A percentile compares a stretch with the other conserved stretches of the same genome.
Conservation (phyloP, 2,888 invertebrate genomes). For the Eristalis pertinax region DNA sequence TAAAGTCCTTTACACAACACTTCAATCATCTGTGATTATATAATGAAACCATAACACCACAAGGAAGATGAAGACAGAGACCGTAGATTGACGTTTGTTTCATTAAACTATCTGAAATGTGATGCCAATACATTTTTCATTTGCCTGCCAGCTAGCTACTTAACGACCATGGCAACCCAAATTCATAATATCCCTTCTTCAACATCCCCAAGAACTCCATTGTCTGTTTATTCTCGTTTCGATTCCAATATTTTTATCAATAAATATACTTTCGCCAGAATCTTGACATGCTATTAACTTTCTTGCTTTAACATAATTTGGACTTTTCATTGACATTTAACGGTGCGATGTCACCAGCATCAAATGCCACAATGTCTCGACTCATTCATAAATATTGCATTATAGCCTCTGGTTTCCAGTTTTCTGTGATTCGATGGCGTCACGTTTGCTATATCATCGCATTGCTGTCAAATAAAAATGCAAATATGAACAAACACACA, state of each 20-base stretch:
- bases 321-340: neutral
- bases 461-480: neutral
- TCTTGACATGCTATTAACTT: neutral
- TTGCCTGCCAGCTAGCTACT: too few relatives aligned
- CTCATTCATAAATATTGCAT: conserved; percentile 5
- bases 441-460: neutral
- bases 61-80: too few relatives aligned
- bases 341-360: neutral
- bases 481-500: neutral
- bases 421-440: neutral
- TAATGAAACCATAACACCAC: too few relatives aligned
- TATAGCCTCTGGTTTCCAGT: neutral
- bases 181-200: neutral
- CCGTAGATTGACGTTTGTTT: too few relatives aligned
- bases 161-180: neutral
- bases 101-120: too few relatives aligned
- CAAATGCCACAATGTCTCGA: neutral
- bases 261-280: neutral
- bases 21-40: too few relatives aligned
- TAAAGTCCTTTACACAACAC: too few relatives aligned
- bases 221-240: too few relatives aligned
- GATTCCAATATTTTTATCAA: neutral
- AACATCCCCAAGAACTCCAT: too few relatives aligned
- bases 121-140: too few relatives aligned
- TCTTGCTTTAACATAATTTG: neutral